Percentiles rank a stretch among this genome's conserved stretches.
Conservation (phyloP, 2,113 vertebrate genomes). For the Daboia siamensis region DNA sequence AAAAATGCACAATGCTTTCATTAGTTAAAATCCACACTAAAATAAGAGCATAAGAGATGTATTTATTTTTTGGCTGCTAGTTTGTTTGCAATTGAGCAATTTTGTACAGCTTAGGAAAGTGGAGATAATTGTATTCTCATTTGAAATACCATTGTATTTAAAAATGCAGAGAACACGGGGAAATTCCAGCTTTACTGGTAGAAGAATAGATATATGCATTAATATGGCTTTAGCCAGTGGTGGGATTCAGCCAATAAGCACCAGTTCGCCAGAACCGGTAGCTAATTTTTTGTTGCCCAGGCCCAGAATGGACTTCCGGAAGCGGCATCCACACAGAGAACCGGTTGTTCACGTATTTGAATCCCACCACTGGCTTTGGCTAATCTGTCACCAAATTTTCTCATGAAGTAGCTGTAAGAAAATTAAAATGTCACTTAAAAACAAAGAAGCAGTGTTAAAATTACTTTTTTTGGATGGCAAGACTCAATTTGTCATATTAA, state of each 20-base stretch:
- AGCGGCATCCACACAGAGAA: too few species aligned
- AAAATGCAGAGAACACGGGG: not conserved
- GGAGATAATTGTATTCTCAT: constrained; percentile 16
- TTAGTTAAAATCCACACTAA: constrained; percentile 53
- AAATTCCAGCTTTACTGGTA: not conserved
- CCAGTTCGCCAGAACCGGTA: too few species aligned
- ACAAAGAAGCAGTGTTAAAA: constrained; percentile 3
- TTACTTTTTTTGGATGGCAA: constrained; percentile 19
- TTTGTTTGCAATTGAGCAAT: constrained; percentile 48
- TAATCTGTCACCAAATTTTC: not conserved
- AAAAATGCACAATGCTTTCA: constrained; percentile 50
- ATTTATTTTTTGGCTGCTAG: constrained; percentile 51
- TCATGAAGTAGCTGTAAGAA: not conserved
- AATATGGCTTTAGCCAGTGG: not conserved
- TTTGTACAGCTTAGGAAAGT: constrained; percentile 36
- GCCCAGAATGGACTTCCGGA: too few species aligned
- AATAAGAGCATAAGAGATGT: constrained; percentile 50
- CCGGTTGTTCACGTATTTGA: too few species aligned
- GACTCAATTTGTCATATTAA: constrained; percentile 50
- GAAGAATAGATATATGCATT: constrained; percentile 6
- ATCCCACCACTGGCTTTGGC: not conserved
- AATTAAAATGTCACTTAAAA: constrained; percentile 7
- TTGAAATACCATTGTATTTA: constrained; percentile 36
- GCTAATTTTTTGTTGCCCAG: too few species aligned
- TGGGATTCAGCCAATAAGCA: too few species aligned